phyloP scores from a whole-genome alignment of 37 sponge, comb jelly and placozoan species.

The Dysidea cf. avara region DNA sequence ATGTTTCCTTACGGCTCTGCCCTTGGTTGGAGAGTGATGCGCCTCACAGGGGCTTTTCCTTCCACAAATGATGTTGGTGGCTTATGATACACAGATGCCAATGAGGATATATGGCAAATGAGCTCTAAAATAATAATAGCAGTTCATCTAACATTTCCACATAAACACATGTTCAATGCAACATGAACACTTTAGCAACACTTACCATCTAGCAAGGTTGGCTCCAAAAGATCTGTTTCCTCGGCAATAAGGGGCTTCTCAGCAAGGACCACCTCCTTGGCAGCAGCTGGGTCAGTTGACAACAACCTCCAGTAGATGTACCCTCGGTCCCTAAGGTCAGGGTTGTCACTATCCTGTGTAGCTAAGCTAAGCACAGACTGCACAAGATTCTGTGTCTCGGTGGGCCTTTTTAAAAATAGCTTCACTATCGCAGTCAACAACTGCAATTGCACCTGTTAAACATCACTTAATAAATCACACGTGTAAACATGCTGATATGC shows the following conservation, averaged over 20 bases:
- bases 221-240: constrained; percentile 97
- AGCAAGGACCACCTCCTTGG: constrained; percentile 97
- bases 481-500: too few species aligned
- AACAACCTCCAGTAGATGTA: constrained; percentile 99
- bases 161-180: too few species aligned
- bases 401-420: constrained; percentile 94
- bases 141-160: too few species aligned
- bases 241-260: constrained; percentile 98
- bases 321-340: constrained; percentile 95
- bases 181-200: neutral
- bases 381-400: constrained; percentile 92
- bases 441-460: constrained; percentile 88
- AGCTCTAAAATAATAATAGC: constrained; percentile 55
- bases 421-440: constrained; percentile 95
- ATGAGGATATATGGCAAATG: constrained; percentile 92
- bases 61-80: constrained; percentile 97
- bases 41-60: constrained; percentile 87
- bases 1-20: constrained; percentile 68
- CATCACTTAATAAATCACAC: neutral
- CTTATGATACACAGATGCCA: constrained; percentile 99
- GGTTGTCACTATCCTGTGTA: constrained; percentile 98
- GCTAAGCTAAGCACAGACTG: constrained; percentile 92
- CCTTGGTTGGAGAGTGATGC: constrained; percentile 76
- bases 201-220: constrained; percentile 81
- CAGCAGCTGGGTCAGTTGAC: constrained; percentile 98